Evolutionary conservation across 2,113 vertebrate genomes (phyloP).

Genomic region (Corapipo altera): DNA sequence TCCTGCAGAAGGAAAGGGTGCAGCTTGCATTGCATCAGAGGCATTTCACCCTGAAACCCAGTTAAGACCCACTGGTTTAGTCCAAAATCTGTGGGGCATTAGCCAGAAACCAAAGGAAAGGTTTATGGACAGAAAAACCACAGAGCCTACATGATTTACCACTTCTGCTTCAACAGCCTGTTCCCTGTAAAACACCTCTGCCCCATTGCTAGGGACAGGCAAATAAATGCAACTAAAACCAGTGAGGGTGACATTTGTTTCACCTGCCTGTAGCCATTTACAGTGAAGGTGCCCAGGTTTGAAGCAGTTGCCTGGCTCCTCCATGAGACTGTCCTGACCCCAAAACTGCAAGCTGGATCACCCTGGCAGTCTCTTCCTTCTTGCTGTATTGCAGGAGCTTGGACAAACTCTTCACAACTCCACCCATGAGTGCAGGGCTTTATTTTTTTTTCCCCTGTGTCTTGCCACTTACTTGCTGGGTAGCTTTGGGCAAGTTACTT

Average conservation of each 20-base stretch:
- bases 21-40: neutral
- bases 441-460: neutral
- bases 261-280: neutral
- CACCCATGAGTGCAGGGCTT: neutral
- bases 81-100: neutral
- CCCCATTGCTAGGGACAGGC: neutral
- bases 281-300: neutral
- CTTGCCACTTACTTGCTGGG: neutral
- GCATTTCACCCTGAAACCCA: neutral
- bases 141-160: fast-evolving
- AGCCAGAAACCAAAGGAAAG: constrained; percentile 18
- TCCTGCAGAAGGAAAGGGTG: fast-evolving
- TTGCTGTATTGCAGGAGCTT: neutral
- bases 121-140: neutral
- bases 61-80: neutral
- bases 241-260: neutral
- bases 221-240: neutral
- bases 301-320: neutral
- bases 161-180: neutral
- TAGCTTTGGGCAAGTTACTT: constrained; percentile 29
- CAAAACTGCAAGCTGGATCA: neutral
- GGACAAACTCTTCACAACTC: neutral
- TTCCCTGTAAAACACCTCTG: neutral
- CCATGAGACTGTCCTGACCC: fast-evolving
- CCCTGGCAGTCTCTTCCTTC: neutral